These are phyloP conservation scores for Caloenas nicobarica DNA, from an alignment of 2,113 vertebrate species.

Conservation along the genomic window DNA sequence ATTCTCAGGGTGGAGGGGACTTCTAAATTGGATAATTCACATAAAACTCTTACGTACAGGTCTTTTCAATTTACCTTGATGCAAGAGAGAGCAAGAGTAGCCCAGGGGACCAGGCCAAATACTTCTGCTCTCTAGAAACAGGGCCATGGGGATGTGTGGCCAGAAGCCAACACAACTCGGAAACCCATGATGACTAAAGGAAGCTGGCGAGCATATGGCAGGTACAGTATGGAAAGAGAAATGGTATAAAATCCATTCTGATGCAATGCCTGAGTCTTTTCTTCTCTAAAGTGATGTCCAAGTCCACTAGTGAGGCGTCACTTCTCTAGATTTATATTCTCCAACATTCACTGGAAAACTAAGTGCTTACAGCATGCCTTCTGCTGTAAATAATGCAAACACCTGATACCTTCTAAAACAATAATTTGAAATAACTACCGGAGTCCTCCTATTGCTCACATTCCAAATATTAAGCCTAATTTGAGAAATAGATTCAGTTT, in stretches of 20 bases:
- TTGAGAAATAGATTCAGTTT: neutral
- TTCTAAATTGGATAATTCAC: neutral
- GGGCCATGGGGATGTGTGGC: neutral
- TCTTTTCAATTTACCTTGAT: neutral
- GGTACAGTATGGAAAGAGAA: neutral
- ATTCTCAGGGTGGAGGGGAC: rapidly evolving
- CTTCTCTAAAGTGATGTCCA: neutral
- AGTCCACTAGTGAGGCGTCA: neutral
- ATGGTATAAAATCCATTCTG: neutral
- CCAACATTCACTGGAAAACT: neutral
- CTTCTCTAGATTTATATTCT: neutral
- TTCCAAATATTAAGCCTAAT: neutral
- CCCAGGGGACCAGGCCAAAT: neutral
- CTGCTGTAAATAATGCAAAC: neutral
- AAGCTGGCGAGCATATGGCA: neutral
- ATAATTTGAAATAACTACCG: neutral
- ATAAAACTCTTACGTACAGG: neutral
- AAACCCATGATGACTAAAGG: neutral
- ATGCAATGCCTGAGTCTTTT: neutral
- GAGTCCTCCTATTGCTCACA: neutral
- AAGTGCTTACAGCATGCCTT: neutral
- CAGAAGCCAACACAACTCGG: neutral
- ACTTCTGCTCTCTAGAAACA: neutral
- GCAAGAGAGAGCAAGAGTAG: neutral
- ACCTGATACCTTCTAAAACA: neutral